These are phyloP conservation scores for Tachystola acroxantha DNA, from an alignment of 2,888 invertebrate genomes.

Conservation along the genomic window DNA sequence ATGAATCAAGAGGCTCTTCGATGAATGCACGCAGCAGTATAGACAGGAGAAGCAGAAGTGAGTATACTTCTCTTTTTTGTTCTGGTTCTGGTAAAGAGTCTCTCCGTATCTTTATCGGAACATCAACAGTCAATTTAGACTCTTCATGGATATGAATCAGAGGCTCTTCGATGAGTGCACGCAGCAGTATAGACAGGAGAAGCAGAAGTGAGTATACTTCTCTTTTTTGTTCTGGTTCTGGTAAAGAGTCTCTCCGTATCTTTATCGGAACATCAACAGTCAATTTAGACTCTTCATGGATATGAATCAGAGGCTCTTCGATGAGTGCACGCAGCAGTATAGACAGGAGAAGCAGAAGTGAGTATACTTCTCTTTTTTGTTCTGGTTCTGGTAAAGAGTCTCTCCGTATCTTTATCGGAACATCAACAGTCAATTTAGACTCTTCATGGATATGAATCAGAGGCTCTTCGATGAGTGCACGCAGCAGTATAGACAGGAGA, in stretches of 20 bases:
- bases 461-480: constrained; percentile 99
- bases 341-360: constrained; percentile 90
- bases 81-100: too few species aligned
- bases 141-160: constrained; percentile 99
- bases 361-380: too few species aligned
- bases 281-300: constrained; percentile 99
- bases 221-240: too few species aligned
- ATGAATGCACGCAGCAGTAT: constrained; percentile 98
- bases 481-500: constrained; percentile 93
- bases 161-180: constrained; percentile 99
- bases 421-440: too few species aligned
- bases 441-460: constrained; percentile 99
- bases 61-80: too few species aligned
- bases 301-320: constrained; percentile 99
- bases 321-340: constrained; percentile 98
- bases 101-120: too few species aligned
- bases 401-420: too few species aligned
- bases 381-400: too few species aligned
- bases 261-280: too few species aligned
- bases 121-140: too few species aligned
- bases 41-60: constrained; percentile 90
- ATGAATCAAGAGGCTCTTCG: constrained; percentile 99
- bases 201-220: constrained; percentile 85
- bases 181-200: constrained; percentile 93
- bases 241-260: too few species aligned